Evolutionary conservation across 2,888 invertebrate genomes (phyloP).

Genomic region (Dorcus parallelipipedus): DNA sequence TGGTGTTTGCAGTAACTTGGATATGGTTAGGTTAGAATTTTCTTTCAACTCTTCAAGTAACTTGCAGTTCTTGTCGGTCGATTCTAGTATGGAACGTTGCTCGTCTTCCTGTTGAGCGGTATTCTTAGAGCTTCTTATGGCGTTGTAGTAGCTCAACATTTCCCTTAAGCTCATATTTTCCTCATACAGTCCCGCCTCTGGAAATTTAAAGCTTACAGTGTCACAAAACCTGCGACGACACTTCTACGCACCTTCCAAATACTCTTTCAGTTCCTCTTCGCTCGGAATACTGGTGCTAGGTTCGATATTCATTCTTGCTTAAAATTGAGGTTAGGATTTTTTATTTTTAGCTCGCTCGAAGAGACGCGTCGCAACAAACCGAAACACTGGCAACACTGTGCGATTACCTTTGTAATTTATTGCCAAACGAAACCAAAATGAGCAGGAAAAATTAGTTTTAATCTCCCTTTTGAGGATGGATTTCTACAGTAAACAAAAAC

Average conservation of each 20-base stretch:
- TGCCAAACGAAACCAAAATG: too few relatives aligned
- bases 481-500: too few relatives aligned
- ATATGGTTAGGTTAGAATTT: not conserved
- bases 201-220: not conserved
- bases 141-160: constrained; percentile 21
- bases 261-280: not conserved
- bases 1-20: not conserved
- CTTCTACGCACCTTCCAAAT: not conserved
- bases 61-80: not conserved
- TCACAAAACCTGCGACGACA: not conserved
- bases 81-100: constrained; percentile 6
- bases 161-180: constrained; percentile 19
- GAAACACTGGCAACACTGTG: too few relatives aligned
- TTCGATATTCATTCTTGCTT: not conserved
- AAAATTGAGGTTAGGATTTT: not conserved
- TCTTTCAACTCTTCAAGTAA: constrained; percentile 5
- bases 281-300: not conserved
- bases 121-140: constrained; percentile 22
- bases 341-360: too few relatives aligned
- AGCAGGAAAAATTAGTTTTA: too few relatives aligned
- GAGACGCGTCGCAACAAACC: too few relatives aligned
- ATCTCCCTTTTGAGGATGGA: too few relatives aligned
- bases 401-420: too few relatives aligned
- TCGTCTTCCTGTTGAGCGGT: constrained; percentile 23
- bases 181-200: constrained; percentile 25